Conservation (phyloP, 2,888 invertebrate genomes). For the Clanis bilineata region DNA sequence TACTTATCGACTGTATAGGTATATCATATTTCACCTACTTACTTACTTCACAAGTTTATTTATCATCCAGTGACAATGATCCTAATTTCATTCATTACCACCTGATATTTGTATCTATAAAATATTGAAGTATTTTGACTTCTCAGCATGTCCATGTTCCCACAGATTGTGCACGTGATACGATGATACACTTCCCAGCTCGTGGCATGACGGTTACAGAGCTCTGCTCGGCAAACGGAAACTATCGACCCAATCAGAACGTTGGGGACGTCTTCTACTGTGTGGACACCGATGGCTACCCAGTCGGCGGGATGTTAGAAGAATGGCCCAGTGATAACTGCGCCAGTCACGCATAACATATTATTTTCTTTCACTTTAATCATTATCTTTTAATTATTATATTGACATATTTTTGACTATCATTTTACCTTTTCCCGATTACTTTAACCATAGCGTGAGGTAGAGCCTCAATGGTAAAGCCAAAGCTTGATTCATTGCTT, state of each 20-base stretch:
- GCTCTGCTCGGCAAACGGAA: conserved; percentile 80
- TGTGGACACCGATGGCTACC: conserved; percentile 84
- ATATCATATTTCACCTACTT: conserved; percentile 16
- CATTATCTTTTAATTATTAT: too few species aligned
- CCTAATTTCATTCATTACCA: not conserved
- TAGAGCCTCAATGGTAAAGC: too few species aligned
- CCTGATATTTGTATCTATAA: not conserved
- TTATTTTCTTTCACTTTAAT: not conserved
- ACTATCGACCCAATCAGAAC: conserved; percentile 81
- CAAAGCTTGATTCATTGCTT: too few species aligned
- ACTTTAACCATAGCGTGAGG: too few species aligned
- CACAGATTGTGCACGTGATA: conserved; percentile 85
- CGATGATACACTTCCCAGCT: conserved; percentile 70
- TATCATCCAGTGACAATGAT: conserved; percentile 6
- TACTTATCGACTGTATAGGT: conserved; percentile 18
- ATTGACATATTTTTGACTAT: too few species aligned
- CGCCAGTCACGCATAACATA: conserved; percentile 33
- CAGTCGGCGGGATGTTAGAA: conserved; percentile 36
- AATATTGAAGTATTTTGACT: not conserved
- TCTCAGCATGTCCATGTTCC: conserved; percentile 17
- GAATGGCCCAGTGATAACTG: conserved; percentile 47
- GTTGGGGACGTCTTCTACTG: conserved; percentile 79
- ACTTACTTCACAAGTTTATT: conserved; percentile 15
- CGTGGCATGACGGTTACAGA: conserved; percentile 71
- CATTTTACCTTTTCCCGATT: too few species aligned